Evolutionary conservation across 1,140 invertebrate genomes (phyloP), one percentile per base, ranked within the genome.

Genomic region (Drosophila tani): DNA sequence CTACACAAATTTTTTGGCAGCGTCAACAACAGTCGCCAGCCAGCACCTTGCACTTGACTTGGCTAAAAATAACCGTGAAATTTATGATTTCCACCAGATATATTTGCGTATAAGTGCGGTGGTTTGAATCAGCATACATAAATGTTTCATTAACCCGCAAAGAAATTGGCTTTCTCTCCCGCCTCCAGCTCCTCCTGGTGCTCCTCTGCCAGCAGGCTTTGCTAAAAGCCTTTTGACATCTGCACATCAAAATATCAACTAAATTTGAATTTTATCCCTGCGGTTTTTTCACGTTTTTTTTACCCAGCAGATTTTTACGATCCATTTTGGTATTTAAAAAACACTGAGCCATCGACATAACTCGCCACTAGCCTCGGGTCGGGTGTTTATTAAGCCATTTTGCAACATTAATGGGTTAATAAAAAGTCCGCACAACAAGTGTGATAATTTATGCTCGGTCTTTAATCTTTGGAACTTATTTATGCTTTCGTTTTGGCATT

Each of bases 211-310:
- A 8, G 17, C 8, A 0, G 9, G 12, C 1, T 53, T 19, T 24
- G n/a, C 64, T 90, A 84, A 88, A 88, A 90, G 85, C 85, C 63
- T 90, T 90, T 67, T 90, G 85, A 85, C 85, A 85, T 57, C 50
- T 27, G 73, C 73, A 57, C 67, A 78, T 78, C 78, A 79, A 69
- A 64, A 90, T 55, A 67, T 73, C 60, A 66, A 69, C 57, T 41
- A 49, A 66, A 45, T 62, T 68, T 60, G 17, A 59, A 45, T 62
- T 71, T 64, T 53, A 68, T 75, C 60, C 41, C 50, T 59, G 47
- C 38, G 29, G 32, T 17, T 76, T 66, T 67, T 60, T 62, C 12
- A 41, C 29, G 21, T 24, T 17, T 76, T 66, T 67, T 60, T 62
- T 14, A n/a, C 2, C 21, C 17, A 21, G 12, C 51, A 45, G 40